A percentile compares a stretch with the other conserved stretches of the same genome.
phyloP scores from a whole-genome alignment of 2,888 invertebrate genomes.

The Aricia artaxerxes region DNA sequence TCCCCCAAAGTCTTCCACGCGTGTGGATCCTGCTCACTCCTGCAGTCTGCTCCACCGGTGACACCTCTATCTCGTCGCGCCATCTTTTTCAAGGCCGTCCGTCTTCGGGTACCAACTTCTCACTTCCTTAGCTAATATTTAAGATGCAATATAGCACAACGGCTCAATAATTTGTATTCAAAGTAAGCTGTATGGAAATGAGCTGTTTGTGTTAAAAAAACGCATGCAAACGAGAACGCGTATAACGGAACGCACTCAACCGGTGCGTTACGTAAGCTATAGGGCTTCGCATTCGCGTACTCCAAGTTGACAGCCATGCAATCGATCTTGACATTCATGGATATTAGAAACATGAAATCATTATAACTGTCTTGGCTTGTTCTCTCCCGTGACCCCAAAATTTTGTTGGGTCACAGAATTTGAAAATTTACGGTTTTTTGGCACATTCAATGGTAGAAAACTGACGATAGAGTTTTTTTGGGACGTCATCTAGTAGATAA shows the following conservation, averaged over 20 bases:
- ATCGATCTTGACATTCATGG: not conserved
- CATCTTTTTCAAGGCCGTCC: too few species aligned
- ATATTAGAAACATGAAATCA: conserved; percentile 10
- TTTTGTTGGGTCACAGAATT: not conserved
- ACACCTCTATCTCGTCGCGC: too few species aligned
- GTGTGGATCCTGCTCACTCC: too few species aligned
- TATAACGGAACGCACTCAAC: not conserved
- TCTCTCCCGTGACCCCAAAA: not conserved
- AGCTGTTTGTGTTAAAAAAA: not conserved
- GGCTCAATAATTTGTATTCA: not conserved
- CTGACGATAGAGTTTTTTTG: too few species aligned
- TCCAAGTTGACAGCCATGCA: not conserved
- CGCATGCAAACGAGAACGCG: not conserved
- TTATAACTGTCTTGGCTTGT: not conserved
- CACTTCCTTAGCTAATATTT: too few species aligned
- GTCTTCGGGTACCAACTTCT: too few species aligned
- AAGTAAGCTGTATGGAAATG: not conserved
- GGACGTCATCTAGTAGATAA: too few species aligned
- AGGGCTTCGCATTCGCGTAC: not conserved
- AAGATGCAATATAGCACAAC: too few species aligned
- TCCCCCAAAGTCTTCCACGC: too few species aligned
- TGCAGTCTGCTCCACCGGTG: too few species aligned
- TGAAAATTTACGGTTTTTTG: not conserved
- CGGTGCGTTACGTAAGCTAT: not conserved
- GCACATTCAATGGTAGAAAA: too few species aligned